Percentiles rank a stretch among this genome's conserved stretches.
Conservation (phyloP, 2,797 vertebrate genomes). For the Sebastes trivittatus region DNA sequence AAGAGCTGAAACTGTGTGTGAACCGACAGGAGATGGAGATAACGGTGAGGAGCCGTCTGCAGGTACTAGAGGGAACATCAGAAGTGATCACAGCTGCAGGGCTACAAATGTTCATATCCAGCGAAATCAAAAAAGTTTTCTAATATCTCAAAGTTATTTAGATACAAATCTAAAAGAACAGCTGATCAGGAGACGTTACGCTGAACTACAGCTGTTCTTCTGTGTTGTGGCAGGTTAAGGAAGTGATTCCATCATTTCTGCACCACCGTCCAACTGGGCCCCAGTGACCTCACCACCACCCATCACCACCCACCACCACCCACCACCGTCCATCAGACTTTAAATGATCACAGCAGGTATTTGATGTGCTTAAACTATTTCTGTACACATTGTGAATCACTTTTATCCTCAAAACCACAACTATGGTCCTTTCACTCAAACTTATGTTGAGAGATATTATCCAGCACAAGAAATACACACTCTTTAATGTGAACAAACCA, state of each 20-base stretch:
- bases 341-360: not conserved
- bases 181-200: not conserved
- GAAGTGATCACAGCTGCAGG: not conserved
- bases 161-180: no score
- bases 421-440: no score
- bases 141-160: no score
- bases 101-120: not conserved
- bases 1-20: conserved; percentile 22
- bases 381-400: no score
- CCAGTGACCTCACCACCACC: not conserved
- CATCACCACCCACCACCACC: not conserved
- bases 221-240: conserved; percentile 47
- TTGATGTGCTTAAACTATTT: not conserved
- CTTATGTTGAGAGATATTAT: no score
- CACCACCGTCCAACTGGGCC: conserved; percentile 19
- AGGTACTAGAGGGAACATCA: not conserved
- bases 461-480: no score
- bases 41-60: conserved; percentile 18
- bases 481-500: not conserved
- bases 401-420: no score
- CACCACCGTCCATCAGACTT: not conserved
- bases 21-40: conserved; percentile 20
- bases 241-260: conserved; percentile 24
- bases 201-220: conserved; percentile 5
- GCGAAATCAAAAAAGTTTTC: not conserved